Evolutionary conservation across 2,888 invertebrate genomes (phyloP).

Genomic region (Caenorhabditis sp.): DNA sequence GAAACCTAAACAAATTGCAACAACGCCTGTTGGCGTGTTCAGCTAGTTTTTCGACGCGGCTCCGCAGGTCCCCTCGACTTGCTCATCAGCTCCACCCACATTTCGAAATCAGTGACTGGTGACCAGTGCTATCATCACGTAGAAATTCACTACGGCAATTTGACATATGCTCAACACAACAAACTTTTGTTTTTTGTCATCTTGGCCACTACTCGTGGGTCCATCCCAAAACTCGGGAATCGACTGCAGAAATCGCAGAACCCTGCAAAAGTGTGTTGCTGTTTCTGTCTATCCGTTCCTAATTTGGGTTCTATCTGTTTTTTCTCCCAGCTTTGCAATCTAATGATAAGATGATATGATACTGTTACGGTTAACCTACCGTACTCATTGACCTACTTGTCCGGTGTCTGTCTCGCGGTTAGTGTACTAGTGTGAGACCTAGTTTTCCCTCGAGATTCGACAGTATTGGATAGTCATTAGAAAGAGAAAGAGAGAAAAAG

Average conservation of each 20-base stretch:
- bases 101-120: constrained; percentile 55
- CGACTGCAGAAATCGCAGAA: neutral
- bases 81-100: constrained; percentile 47
- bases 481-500: constrained; percentile 1
- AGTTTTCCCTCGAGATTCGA: constrained; percentile 41
- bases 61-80: neutral
- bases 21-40: constrained; percentile 40
- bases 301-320: constrained; percentile 11
- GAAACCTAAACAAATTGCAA: constrained; percentile 41
- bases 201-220: neutral
- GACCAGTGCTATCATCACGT: constrained; percentile 47
- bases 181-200: constrained; percentile 27
- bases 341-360: constrained; percentile 51
- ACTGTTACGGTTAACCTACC: constrained; percentile 52
- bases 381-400: constrained; percentile 53
- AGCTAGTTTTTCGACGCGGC: constrained; percentile 40
- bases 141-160: constrained; percentile 33
- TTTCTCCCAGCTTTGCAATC: constrained; percentile 22
- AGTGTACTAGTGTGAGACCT: constrained; percentile 53
- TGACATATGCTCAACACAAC: constrained; percentile 43
- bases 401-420: constrained; percentile 46
- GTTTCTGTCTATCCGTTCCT: neutral
- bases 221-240: neutral
- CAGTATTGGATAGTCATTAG: constrained; percentile 30
- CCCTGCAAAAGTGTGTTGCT: neutral